Evolutionary conservation across 37 sponge, comb jelly and placozoan genomes (phyloP).

Genomic region (Geodia barretti): DNA sequence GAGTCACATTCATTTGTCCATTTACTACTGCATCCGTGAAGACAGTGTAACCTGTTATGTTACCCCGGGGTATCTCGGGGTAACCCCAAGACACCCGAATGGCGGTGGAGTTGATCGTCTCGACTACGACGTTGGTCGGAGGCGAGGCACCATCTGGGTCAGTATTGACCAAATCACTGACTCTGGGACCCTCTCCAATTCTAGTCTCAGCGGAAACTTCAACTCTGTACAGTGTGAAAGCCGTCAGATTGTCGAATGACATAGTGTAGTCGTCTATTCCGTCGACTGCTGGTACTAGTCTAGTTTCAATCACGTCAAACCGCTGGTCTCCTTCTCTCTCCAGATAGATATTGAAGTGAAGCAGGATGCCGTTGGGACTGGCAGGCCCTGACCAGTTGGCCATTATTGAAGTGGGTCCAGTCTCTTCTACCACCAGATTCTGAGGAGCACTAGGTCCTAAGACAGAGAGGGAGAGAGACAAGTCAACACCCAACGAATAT

Average conservation of each 20-base stretch:
- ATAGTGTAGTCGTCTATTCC: background rate
- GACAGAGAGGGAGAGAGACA: background rate
- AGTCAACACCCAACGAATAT: background rate
- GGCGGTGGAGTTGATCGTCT: background rate
- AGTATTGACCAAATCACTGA: background rate
- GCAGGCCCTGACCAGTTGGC: background rate
- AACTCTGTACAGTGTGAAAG: conserved; percentile 13
- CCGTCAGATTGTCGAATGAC: background rate
- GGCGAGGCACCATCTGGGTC: background rate
- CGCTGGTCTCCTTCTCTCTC: background rate
- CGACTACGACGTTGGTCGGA: background rate
- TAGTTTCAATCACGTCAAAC: background rate
- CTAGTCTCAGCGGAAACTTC: conserved; percentile 12
- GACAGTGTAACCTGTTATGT: conserved; percentile 54
- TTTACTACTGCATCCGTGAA: background rate
- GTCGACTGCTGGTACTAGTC: background rate
- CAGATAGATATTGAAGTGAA: background rate
- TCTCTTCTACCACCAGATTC: background rate
- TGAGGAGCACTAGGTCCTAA: background rate
- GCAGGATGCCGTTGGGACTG: background rate
- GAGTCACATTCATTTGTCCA: conserved; percentile 3
- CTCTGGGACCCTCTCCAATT: conserved; percentile 1
- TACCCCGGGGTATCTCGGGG: conserved; percentile 33
- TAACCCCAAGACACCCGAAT: conserved; percentile 47
- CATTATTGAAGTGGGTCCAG: background rate